Evolutionary conservation across 2,888 invertebrate genomes (phyloP), one percentile per base, ranked within the genome.

Genomic region (Gymnoscelis rufifasciata): DNA sequence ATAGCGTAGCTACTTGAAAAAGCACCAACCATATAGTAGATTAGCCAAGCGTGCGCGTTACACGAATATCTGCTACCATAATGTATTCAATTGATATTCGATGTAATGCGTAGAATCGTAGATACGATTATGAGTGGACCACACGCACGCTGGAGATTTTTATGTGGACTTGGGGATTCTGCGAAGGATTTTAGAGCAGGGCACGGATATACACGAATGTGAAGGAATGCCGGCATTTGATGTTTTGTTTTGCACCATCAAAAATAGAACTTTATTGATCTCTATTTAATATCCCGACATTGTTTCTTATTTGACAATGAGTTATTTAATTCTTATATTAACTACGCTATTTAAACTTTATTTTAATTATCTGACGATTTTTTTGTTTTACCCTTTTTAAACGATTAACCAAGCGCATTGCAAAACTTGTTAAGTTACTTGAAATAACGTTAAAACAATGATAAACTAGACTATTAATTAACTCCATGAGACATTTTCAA

Each of bases 31-130:
- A 30, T 47, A 37, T 41, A 36, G 30, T 42, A 45, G 28, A 47
- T 47, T 48, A 41, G 40, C 36, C 44, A 40, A 31, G 33, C 43
- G 45, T 47, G 43, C 41, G 38, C 14, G 56, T 36, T 52, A 47
- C 38, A 40, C 46, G 56, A 56, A 52, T 58, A 41, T 52, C 38
- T 56, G 54, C 51, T 53, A 52, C 52, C 51, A 46, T 44, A n/a
- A n/a, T n/a, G n/a, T n/a, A 51, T 57, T 51, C 52, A 50, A 49
- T 51, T 47, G 47, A 51, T 52, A 54, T 52, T 50, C 43, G 30
- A 47, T 48, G 47, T 44, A 51, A 52, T 46, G 47, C 43, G 51
- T 52, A 52, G 3, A 56, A 52, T 49, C 41, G n/a, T 56, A 56
- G 43, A 55, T 52, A 53, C 31, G 15, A 5, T 33, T 33, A 33